Base-by-base conservation (phyloP, 1,140 invertebrate genomes). In the Brachystomella parvula region DNA sequence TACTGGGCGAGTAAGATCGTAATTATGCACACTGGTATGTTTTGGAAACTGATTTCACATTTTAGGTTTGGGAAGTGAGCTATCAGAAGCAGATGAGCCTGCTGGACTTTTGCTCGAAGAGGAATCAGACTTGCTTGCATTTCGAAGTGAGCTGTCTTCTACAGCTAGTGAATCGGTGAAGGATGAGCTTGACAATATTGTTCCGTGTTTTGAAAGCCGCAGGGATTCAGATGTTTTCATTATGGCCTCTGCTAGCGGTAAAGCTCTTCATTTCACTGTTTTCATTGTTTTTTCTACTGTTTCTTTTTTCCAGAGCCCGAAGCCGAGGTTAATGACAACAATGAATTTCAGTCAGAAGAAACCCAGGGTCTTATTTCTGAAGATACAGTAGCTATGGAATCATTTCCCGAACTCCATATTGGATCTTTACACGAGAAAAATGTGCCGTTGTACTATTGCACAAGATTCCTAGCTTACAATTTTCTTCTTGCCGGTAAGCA, bases 401-500 rank as follows among this genome's bases (percentile, higher is more conserved):
- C 49, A 9, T 69, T 69, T 64, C 66, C 71, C 9, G 70, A 71
- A 47, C 56, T 69, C 24, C 73, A 86, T 64, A 84, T 91, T 69
- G 89, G 89, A 1, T 78, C 78, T 32, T 82, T 85, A 26, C 77
- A 79, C 12, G 89, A 90, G 74, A 76, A 79, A 9, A 84, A 87
- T 71, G 76, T 86, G 3, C 82, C 88, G 0, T 74, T 94, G 0
- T 81, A 87, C 61, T 92, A 86, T 76, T 90, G 89, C 70, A 81
- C 85, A 30, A 81, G 91, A 68, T 82, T 90, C 57, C 75, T 95
- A 1, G 82, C 83, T 29, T 86, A 86, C 1, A 83, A 85, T 30
- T 94, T 92, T 78, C 78, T 95, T 2, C 78, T 94, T 17, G 80
- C 82, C 33, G 88, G 88, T 24, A 78, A 76, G 65, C 57, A n/a